phyloP scores from a whole-genome alignment of 64 coral and sea anemone species.

The Pachyseris speciosa region DNA sequence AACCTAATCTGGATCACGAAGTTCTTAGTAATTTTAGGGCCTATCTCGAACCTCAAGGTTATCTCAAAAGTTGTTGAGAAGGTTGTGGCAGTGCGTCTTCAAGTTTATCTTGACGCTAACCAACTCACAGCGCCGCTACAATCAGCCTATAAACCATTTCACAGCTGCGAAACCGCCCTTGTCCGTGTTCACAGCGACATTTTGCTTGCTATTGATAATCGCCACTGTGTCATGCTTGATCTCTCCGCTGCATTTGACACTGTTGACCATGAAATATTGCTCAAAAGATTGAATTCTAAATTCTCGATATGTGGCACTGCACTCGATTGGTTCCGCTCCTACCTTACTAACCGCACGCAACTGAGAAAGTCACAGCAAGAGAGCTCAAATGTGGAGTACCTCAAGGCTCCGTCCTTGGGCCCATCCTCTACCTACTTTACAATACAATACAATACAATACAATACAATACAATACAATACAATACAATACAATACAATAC shows the following conservation, averaged over 20 bases:
- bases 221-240: constrained; percentile 6
- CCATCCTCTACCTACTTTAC: not conserved
- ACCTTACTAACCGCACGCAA: not conserved
- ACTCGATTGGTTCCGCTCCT: not conserved
- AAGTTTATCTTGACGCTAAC: not conserved
- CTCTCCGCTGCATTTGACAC: no score
- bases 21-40: constrained; percentile 19
- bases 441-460: no score
- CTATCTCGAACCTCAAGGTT: constrained; percentile 26
- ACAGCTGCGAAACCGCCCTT: no score
- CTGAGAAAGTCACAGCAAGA: not conserved
- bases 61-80: constrained; percentile 11
- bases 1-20: constrained; percentile 22
- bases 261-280: no score
- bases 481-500: no score
- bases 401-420: no score
- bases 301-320: not conserved
- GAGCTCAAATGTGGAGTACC: not conserved
- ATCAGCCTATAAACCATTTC: constrained; percentile 13
- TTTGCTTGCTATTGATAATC: not conserved
- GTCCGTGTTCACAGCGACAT: constrained; percentile 27
- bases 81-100: constrained; percentile 19
- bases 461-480: no score
- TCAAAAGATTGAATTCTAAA: no score
- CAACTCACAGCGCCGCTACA: not conserved